A percentile compares a stretch with the other conserved stretches of the same genome.
These are phyloP conservation scores for Synergus japonicus DNA, from an alignment of 2,888 invertebrate genomes.

Conservation along the genomic window DNA sequence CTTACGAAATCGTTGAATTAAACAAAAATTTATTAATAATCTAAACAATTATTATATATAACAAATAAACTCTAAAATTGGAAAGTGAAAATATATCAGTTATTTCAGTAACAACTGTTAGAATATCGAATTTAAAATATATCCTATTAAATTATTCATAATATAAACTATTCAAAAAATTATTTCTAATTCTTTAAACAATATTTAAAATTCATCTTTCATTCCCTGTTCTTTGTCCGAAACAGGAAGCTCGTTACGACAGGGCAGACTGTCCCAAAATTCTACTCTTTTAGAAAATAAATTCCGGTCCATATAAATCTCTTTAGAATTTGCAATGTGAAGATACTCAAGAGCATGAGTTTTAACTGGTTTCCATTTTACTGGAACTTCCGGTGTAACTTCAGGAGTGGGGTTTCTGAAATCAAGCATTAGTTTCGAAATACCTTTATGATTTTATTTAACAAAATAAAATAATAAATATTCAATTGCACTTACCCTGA, in stretches of 20 bases:
- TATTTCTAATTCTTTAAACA: too few relatives aligned
- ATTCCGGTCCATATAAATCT: slow-evolving; percentile 79
- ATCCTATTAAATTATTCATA: too few relatives aligned
- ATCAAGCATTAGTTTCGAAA: background rate
- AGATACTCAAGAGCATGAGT: slow-evolving; percentile 79
- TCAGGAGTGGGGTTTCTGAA: slow-evolving; percentile 84
- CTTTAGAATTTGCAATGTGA: slow-evolving; percentile 77
- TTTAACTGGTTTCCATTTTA: slow-evolving; percentile 81
- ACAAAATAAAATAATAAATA: background rate
- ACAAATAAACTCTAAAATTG: too few relatives aligned
- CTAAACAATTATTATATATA: too few relatives aligned
- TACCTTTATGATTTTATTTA: background rate
- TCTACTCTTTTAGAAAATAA: slow-evolving; percentile 81
- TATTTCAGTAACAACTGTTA: too few relatives aligned
- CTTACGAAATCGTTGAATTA: too few relatives aligned
- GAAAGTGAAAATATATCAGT: too few relatives aligned
- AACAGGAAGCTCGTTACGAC: slow-evolving; percentile 47
- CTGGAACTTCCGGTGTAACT: slow-evolving; percentile 72
- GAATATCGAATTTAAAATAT: too few relatives aligned
- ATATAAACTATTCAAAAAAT: too few relatives aligned
- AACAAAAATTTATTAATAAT: too few relatives aligned
- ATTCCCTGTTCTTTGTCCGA: background rate
- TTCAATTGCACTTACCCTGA: slow-evolving; percentile 80
- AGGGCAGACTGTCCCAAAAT: slow-evolving; percentile 81
- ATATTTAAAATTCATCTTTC: slow-evolving; percentile 48